A percentile compares a stretch with the other conserved stretches of the same genome.
Evolutionary conservation across 2,888 invertebrate species (phyloP).

Genomic region (Ypsolopha sequella): DNA sequence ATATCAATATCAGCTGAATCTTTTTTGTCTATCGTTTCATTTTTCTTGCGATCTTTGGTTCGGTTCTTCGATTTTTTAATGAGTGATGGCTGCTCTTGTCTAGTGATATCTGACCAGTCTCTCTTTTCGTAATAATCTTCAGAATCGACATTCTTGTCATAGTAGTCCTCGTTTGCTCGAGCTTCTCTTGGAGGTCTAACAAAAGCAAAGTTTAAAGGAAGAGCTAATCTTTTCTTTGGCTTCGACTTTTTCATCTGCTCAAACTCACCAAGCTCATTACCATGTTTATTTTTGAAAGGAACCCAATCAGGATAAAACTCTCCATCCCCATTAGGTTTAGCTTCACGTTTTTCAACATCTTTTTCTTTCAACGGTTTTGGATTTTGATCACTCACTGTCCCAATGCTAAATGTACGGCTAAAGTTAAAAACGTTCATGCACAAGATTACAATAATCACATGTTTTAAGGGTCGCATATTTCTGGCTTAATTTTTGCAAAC

Average conservation of each 20-base stretch:
- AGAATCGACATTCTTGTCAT: conserved; percentile 36
- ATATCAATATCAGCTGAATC: conserved; percentile 45
- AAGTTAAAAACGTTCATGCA: not conserved
- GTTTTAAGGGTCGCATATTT: no score
- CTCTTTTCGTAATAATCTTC: conserved; percentile 54
- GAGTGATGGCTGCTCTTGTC: conserved; percentile 4
- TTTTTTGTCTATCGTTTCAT: conserved; percentile 21
- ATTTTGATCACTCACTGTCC: conserved; percentile 27
- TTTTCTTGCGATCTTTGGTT: not conserved
- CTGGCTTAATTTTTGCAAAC: no score
- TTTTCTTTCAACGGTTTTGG: conserved; percentile 12
- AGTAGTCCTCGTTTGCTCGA: conserved; percentile 32
- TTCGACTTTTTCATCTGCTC: conserved; percentile 40
- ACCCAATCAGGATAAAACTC: conserved; percentile 59
- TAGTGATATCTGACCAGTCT: conserved; percentile 45
- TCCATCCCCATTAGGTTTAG: conserved; percentile 22
- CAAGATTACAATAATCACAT: no score
- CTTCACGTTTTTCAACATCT: conserved; percentile 29
- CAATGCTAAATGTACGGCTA: conserved; percentile 32
- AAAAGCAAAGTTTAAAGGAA: conserved; percentile 43
- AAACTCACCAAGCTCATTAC: conserved; percentile 48
- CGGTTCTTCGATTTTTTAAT: not conserved
- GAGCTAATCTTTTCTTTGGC: conserved; percentile 39
- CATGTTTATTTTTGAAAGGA: conserved; percentile 56
- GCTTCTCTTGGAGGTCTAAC: conserved; percentile 23